Conservation (phyloP, 2,113 vertebrate species). For the Ictalurus punctatus region DNA sequence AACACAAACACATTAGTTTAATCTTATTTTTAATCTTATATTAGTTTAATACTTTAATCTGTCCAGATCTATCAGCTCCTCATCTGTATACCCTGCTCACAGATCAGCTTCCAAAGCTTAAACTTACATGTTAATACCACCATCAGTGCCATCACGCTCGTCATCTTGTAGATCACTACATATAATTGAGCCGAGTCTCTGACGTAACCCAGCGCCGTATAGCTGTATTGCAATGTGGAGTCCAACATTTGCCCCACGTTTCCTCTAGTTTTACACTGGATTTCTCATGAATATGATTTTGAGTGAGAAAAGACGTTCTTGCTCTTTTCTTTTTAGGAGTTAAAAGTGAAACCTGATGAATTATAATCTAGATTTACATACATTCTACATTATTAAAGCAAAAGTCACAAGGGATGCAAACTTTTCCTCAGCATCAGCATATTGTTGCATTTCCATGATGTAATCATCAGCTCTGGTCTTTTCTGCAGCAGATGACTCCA, state of each 20-base stretch:
- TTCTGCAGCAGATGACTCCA: not conserved
- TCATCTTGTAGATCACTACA: not conserved
- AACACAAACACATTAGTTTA: not conserved
- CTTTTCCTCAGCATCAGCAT: not conserved
- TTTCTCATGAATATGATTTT: not conserved
- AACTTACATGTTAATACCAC: not conserved
- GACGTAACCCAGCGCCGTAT: not conserved
- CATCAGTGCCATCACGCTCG: not conserved
- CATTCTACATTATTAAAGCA: not conserved
- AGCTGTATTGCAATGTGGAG: not conserved
- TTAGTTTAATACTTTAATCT: too few species aligned
- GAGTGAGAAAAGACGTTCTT: not conserved
- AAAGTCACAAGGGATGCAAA: not conserved
- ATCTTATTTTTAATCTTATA: too few species aligned
- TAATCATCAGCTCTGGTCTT: not conserved
- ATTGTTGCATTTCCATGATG: not conserved
- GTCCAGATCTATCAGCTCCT: not conserved
- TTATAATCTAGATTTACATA: not conserved
- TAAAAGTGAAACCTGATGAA: not conserved
- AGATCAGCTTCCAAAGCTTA: not conserved
- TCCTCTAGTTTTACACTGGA: not conserved
- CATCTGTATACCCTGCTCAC: not conserved
- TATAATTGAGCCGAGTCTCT: not conserved
- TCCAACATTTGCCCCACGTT: not conserved
- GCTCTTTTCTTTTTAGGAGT: not conserved